phyloP scores from a whole-genome alignment of 2,797 vertebrate genomes.

The Arctocebus calabarensis region DNA sequence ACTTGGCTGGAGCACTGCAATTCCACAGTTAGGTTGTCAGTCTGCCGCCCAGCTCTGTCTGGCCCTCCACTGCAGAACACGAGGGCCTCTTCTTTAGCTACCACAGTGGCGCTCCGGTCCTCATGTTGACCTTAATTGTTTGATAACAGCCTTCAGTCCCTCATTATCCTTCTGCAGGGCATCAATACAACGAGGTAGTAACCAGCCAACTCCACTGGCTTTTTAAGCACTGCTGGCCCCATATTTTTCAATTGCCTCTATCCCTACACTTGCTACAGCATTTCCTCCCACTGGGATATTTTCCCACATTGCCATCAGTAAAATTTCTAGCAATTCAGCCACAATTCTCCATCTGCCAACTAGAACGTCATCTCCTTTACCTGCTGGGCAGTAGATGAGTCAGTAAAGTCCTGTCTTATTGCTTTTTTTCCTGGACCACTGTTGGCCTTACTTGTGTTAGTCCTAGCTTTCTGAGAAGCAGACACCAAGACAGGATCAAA shows the following conservation, averaged over 20 bases:
- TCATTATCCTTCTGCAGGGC: not conserved
- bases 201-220: not conserved
- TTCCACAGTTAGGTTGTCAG: not conserved
- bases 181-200: not conserved
- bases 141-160: not conserved
- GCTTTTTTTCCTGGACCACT: not conserved
- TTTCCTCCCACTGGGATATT: not conserved
- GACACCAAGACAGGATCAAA: not conserved
- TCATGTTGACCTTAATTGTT: not conserved
- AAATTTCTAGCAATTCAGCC: not conserved
- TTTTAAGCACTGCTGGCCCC: not conserved
- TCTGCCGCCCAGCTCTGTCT: not conserved
- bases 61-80: not conserved
- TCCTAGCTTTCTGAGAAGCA: not conserved
- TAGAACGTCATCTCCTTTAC: not conserved
- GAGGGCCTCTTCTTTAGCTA: not conserved
- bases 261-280: not conserved
- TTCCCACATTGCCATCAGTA: not conserved
- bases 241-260: not conserved
- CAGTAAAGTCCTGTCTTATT: not conserved
- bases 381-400: not conserved
- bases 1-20: not conserved
- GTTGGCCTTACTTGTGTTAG: not conserved
- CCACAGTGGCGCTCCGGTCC: not conserved
- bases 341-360: not conserved